Evolutionary conservation across 1,140 invertebrate genomes (phyloP).

Genomic region (Melipona quadrifasciata): DNA sequence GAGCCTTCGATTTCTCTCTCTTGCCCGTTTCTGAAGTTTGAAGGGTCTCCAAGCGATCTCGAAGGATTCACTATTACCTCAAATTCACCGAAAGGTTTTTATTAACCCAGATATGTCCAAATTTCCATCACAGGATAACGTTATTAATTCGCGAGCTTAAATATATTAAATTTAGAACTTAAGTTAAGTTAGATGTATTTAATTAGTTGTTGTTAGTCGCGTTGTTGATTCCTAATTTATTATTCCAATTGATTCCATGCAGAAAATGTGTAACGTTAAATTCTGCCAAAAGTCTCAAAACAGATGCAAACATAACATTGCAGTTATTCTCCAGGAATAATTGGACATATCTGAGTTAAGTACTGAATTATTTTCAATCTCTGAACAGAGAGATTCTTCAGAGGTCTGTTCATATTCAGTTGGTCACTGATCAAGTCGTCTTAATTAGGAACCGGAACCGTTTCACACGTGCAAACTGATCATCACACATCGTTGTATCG

Average conservation of each 20-base stretch:
- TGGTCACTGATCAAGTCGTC: background rate
- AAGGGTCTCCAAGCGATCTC: background rate
- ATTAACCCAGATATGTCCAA: background rate
- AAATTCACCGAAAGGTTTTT: background rate
- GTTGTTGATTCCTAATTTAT: too few relatives aligned
- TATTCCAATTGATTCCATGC: too few relatives aligned
- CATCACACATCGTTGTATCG: background rate
- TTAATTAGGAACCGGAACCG: background rate
- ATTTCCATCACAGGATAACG: too few relatives aligned
- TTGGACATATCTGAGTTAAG: background rate
- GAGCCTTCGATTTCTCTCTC: background rate
- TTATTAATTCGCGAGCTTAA: too few relatives aligned
- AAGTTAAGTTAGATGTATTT: too few relatives aligned
- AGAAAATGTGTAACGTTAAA: too few relatives aligned
- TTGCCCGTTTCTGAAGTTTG: background rate
- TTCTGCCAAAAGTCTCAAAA: too few relatives aligned
- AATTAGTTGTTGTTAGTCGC: too few relatives aligned
- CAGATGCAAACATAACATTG: background rate
- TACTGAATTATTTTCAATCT: background rate
- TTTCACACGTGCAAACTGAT: background rate
- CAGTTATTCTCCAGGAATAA: background rate
- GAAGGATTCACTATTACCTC: background rate
- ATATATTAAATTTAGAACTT: too few relatives aligned
- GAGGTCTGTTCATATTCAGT: background rate
- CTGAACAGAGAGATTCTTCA: background rate